Evolutionary conservation across 1,140 invertebrate species (phyloP).

Genomic region (Drosophila fuyamai): DNA sequence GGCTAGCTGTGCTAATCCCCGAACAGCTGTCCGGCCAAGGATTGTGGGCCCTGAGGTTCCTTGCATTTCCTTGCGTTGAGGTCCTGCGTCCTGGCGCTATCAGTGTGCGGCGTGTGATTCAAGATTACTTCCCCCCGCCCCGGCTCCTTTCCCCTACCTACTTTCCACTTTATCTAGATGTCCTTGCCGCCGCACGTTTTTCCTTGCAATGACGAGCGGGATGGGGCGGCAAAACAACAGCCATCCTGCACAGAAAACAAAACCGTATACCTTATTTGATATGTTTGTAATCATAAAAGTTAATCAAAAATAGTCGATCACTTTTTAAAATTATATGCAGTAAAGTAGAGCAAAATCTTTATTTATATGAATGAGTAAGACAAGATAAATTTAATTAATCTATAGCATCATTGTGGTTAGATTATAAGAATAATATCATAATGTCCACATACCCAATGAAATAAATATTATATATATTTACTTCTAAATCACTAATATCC

Average conservation of each 20-base stretch:
- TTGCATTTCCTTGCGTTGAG: not conserved
- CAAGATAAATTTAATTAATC: no score
- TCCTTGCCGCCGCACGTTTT: slow-evolving; percentile 56
- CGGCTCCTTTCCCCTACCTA: slow-evolving; percentile 28
- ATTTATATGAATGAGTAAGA: no score
- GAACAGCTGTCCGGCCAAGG: slow-evolving; percentile 60
- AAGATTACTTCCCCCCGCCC: slow-evolving; percentile 53
- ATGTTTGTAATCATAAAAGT: not conserved
- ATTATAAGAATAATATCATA: no score
- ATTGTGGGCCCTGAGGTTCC: slow-evolving; percentile 35
- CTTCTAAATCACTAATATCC: no score
- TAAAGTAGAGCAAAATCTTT: no score
- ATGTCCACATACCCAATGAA: no score
- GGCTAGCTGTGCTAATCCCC: slow-evolving; percentile 49
- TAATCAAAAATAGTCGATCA: not conserved
- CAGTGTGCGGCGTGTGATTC: slow-evolving; percentile 58
- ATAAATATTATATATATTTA: no score
- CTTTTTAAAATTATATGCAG: not conserved
- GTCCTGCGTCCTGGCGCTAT: slow-evolving; percentile 51
- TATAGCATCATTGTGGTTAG: no score
- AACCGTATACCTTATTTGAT: not conserved
- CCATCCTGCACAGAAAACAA: slow-evolving; percentile 10
- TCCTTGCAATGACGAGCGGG: not conserved
- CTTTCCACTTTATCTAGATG: slow-evolving; percentile 63
- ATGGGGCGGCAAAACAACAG: not conserved